phyloP scores from a whole-genome alignment of 2,888 invertebrate genomes.

The Alitta virens region DNA sequence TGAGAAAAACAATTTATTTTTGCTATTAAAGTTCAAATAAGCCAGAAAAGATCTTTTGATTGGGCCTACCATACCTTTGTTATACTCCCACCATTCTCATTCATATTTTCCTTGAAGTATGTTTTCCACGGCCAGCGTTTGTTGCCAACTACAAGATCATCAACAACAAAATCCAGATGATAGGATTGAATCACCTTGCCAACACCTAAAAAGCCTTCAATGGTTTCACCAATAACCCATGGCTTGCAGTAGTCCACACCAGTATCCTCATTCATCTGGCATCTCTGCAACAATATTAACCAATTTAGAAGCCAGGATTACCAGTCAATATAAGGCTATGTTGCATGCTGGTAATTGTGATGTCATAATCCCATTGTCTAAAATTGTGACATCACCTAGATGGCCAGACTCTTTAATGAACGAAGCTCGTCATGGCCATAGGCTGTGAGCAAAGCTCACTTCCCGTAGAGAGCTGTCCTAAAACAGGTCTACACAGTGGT shows the following conservation, averaged over 20 bases:
- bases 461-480: no score
- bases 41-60: no score
- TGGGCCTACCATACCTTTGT: neutral
- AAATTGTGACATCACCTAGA: no score
- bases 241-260: slow-evolving; percentile 54
- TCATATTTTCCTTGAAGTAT: slow-evolving; percentile 25
- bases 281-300: slow-evolving; percentile 40
- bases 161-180: slow-evolving; percentile 31
- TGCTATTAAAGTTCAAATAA: neutral
- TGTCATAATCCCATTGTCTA: no score
- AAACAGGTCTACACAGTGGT: no score
- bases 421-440: no score
- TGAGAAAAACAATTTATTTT: no score
- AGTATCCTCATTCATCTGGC: slow-evolving; percentile 55
- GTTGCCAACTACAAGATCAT: slow-evolving; percentile 38
- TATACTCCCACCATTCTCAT: neutral
- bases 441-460: no score
- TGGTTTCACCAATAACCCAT: slow-evolving; percentile 45
- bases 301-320: no score
- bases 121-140: slow-evolving; percentile 49
- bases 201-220: slow-evolving; percentile 53
- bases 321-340: no score
- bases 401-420: no score
- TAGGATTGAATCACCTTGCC: slow-evolving; percentile 41
- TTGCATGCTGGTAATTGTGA: no score